Evolutionary conservation across 53 echinoderm and acorn worm genomes (phyloP).

Genomic region (Crossaster papposus): DNA sequence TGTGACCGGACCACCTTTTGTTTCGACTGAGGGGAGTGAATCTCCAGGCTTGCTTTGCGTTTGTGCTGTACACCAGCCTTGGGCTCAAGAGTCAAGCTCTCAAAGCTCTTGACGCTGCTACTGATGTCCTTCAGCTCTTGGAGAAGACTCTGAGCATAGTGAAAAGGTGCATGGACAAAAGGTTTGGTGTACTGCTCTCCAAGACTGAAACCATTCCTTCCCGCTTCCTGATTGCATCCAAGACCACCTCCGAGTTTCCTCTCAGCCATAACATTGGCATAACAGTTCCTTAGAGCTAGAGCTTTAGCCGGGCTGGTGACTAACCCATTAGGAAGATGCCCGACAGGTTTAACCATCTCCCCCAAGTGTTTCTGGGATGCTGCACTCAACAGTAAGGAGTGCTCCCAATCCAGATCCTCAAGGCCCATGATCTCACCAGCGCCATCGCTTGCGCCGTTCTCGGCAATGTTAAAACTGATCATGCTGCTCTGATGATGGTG

Average conservation of each 20-base stretch:
- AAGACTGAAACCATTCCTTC: conserved; percentile 75
- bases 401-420: conserved; percentile 43
- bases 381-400: conserved; percentile 23
- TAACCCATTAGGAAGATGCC: conserved; percentile 37
- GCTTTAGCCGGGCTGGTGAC: conserved; percentile 58
- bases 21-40: conserved; percentile 55
- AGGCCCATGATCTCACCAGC: conserved; percentile 44
- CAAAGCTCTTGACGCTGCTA: conserved; percentile 94
- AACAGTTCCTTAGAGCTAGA: conserved; percentile 46
- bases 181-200: conserved; percentile 91
- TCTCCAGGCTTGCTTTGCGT: conserved; percentile 68
- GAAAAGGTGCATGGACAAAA: conserved; percentile 89
- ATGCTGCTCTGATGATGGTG: conserved; percentile 58
- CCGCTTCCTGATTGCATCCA: conserved; percentile 29
- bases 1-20: conserved; percentile 71
- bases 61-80: conserved; percentile 78
- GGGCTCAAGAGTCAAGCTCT: conserved; percentile 86
- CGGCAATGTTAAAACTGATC: conserved; percentile 54
- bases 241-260: conserved; percentile 33
- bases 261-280: conserved; percentile 17
- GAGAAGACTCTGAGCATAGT: conserved; percentile 93
- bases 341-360: conserved; percentile 26
- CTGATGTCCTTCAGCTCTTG: conserved; percentile 89
- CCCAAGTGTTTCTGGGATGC: conserved; percentile 33
- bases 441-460: conserved; percentile 26